Conservation (phyloP, 2,797 vertebrate genomes). For the Tangara arthus region DNA sequence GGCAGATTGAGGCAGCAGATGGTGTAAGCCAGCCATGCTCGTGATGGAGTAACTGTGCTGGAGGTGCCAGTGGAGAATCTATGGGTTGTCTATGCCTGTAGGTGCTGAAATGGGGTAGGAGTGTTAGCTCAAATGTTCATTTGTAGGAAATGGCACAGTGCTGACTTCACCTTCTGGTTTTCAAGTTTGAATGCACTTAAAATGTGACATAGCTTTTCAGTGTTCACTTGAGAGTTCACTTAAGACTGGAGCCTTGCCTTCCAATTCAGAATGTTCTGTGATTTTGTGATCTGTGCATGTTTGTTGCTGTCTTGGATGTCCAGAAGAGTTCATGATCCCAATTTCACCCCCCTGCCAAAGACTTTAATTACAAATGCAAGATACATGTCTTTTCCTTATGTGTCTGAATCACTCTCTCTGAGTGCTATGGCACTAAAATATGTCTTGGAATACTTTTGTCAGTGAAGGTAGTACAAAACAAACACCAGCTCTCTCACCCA, state of each 20-base stretch:
- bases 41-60: background rate
- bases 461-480: background rate
- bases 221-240: background rate
- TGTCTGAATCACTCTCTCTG: background rate
- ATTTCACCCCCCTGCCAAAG: fast-evolving
- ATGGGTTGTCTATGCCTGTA: fast-evolving
- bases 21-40: background rate
- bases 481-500: background rate
- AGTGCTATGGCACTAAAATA: background rate
- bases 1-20: background rate
- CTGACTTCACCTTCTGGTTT: background rate
- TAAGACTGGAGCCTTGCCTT: background rate
- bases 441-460: background rate
- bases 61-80: background rate
- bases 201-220: background rate
- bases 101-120: background rate
- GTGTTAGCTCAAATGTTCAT: background rate
- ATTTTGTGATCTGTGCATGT: background rate
- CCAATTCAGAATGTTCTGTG: background rate
- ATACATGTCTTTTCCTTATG: fast-evolving
- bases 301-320: background rate
- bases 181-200: background rate
- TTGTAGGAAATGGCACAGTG: background rate
- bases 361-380: background rate
- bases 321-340: background rate